Conservation (phyloP, 2,888 invertebrate genomes). For the Cancer borealis region DNA sequence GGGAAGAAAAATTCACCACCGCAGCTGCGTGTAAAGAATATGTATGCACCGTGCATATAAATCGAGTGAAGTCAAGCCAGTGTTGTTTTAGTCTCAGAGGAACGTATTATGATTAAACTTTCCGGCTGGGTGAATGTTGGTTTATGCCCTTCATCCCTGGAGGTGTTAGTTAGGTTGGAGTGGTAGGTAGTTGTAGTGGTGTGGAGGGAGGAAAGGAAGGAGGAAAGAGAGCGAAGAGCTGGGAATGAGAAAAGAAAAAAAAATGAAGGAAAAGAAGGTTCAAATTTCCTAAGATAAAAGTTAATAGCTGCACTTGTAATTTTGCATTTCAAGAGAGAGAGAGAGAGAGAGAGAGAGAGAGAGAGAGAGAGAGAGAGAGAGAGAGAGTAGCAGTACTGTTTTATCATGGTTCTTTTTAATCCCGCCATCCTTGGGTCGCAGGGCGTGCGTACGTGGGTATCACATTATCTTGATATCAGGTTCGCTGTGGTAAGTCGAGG, state of each 20-base stretch:
- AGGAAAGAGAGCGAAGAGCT: background rate
- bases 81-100: too few relatives aligned
- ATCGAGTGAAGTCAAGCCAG: background rate
- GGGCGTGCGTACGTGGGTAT: background rate
- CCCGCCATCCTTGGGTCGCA: too few relatives aligned
- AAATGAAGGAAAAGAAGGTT: background rate
- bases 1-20: background rate
- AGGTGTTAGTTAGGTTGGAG: constrained; percentile 20
- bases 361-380: constrained; percentile 4
- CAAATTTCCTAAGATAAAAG: too few relatives aligned
- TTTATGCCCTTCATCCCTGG: background rate
- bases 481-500: background rate
- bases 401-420: background rate
- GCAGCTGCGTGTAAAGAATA: background rate
- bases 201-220: background rate
- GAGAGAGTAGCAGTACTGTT: background rate
- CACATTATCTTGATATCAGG: constrained; percentile 13
- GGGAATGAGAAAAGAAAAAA: background rate
- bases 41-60: background rate
- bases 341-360: too few relatives aligned
- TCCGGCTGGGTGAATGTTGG: too few relatives aligned
- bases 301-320: too few relatives aligned
- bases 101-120: too few relatives aligned
- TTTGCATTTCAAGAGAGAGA: too few relatives aligned
- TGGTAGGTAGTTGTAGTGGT: background rate